These are phyloP conservation scores for Diaphora mendica DNA, from an alignment of 2,888 invertebrate species.

Conservation along the genomic window DNA sequence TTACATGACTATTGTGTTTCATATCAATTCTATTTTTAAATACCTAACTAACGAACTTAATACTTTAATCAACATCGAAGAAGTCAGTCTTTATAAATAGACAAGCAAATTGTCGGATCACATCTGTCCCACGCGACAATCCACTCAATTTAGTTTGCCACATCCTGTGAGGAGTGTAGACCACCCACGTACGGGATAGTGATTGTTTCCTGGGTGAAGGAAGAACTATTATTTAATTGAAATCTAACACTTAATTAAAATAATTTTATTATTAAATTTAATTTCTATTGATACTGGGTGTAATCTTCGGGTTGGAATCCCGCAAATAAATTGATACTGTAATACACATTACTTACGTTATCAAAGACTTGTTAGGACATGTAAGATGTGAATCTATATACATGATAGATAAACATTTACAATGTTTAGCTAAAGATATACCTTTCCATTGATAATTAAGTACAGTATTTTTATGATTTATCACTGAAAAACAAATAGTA, in stretches of 20 bases:
- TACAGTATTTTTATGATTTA: neutral
- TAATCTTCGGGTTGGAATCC: neutral
- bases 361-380: neutral
- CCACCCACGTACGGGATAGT: slow-evolving; percentile 28
- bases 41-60: slow-evolving; percentile 11
- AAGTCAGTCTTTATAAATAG: slow-evolving; percentile 63
- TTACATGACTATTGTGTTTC: neutral
- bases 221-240: neutral
- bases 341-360: neutral
- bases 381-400: neutral
- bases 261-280: no score
- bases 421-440: neutral
- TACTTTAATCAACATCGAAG: slow-evolving; percentile 38
- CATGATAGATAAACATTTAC: neutral
- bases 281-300: no score
- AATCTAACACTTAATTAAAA: neutral
- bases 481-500: neutral
- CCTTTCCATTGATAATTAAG: neutral
- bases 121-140: slow-evolving; percentile 50
- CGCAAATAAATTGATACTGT: neutral
- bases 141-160: slow-evolving; percentile 50
- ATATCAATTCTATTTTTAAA: slow-evolving; percentile 17
- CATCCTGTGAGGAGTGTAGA: slow-evolving; percentile 31
- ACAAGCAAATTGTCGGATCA: slow-evolving; percentile 55
- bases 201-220: neutral